A percentile compares a stretch with the other conserved stretches of the same genome.
These are phyloP conservation scores for Myrmophylax atrothorax DNA, from an alignment of 2,113 vertebrate species.

Conservation along the genomic window DNA sequence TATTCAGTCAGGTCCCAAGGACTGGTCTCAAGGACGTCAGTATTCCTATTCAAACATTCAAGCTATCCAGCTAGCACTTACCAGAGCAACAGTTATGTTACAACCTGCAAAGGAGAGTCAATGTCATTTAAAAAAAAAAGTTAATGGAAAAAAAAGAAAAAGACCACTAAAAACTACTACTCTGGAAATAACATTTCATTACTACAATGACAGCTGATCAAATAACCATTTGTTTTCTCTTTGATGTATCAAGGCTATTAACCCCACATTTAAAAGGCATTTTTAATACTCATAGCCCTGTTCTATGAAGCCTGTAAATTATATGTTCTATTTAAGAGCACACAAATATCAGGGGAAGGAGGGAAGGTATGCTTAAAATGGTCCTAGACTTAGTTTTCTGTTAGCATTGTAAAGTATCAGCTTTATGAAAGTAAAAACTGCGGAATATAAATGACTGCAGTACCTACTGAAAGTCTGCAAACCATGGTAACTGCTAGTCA, in stretches of 20 bases:
- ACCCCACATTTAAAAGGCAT: not conserved
- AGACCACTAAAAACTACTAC: not conserved
- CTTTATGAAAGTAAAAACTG: not conserved
- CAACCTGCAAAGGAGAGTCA: not conserved
- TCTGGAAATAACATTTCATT: not conserved
- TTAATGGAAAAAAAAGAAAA: not conserved
- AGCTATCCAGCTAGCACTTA: not conserved
- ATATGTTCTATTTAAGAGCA: not conserved
- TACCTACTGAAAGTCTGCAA: not conserved
- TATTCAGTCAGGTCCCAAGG: not conserved
- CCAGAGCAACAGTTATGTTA: not conserved
- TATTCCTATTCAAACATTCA: not conserved
- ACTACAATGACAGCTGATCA: not conserved
- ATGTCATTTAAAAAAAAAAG: not conserved
- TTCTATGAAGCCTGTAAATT: not conserved
- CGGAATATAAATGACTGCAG: not conserved
- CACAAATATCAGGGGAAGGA: rapidly evolving
- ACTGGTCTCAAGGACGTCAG: not conserved
- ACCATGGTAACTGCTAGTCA: not conserved
- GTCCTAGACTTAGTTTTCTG: not conserved
- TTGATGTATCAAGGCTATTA: not conserved
- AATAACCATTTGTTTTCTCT: not conserved
- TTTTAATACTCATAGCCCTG: not conserved
- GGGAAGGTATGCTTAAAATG: not conserved
- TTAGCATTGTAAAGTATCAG: not conserved